Evolutionary conservation across 2,888 invertebrate genomes (phyloP).

Genomic region (Dynastes hyllus): DNA sequence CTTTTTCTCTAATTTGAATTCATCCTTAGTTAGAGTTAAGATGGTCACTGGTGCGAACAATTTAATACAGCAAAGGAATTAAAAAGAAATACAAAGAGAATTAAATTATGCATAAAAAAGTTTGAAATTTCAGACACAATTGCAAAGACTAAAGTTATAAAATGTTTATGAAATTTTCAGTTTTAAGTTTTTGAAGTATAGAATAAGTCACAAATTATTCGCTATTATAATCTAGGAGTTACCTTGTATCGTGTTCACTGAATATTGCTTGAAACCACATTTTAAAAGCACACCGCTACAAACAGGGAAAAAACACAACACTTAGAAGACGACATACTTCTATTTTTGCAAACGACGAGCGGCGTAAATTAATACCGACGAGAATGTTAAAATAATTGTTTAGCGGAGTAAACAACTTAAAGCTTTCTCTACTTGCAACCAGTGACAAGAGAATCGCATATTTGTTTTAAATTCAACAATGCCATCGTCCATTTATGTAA

Average conservation of each 20-base stretch:
- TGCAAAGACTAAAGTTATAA: no score
- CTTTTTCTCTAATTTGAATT: no score
- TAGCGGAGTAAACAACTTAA: slow-evolving; percentile 39
- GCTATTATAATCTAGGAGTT: background rate
- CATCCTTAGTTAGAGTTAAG: no score
- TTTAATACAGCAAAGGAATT: no score
- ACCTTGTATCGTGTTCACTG: slow-evolving; percentile 34
- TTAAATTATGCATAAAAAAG: no score
- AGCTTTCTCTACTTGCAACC: slow-evolving; percentile 28
- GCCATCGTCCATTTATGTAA: slow-evolving; percentile 48
- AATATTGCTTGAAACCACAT: slow-evolving; percentile 38
- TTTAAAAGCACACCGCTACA: slow-evolving; percentile 1
- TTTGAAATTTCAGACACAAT: no score
- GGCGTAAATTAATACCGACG: background rate
- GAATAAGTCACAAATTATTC: no score
- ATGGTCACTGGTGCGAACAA: no score
- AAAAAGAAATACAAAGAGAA: no score
- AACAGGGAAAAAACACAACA: background rate
- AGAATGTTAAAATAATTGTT: slow-evolving; percentile 38
- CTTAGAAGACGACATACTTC: slow-evolving; percentile 20
- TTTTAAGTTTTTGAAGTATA: no score
- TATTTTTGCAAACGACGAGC: slow-evolving; percentile 16
- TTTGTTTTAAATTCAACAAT: slow-evolving; percentile 47
- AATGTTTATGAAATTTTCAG: no score
- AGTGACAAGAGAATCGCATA: slow-evolving; percentile 24